Base-by-base conservation (phyloP, 1,140 invertebrate genomes). In the Octopus sinensis region DNA sequence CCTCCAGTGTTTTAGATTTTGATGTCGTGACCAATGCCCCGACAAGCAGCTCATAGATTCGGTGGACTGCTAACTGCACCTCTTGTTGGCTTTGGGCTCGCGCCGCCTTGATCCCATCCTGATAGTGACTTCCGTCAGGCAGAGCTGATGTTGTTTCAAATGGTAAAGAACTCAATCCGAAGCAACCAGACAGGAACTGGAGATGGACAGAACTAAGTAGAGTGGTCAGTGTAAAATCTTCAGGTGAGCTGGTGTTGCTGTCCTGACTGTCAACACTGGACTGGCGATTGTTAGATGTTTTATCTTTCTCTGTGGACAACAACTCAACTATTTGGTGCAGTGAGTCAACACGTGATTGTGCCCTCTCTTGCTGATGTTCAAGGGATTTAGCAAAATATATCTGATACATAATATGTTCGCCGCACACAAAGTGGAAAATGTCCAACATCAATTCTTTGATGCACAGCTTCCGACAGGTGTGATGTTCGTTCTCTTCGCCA, bases 181-280 rank as follows among this genome's bases (percentile, higher is more conserved):
- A 94, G 88, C 92, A 93, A 13, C 93, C 93, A 80, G 92, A 91
- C 53, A 94, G 86, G 4, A 94, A 88, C 87, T 93, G 92, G 56
- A 93, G 91, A 83, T 93, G 92, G 13, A 93, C 92, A 79, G 91
- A 90, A 78, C 86, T 87, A 1, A 91, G 82, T 79, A 91, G 82
- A 51, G 86, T 91, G 53, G 86, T 89, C 1, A 85, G 84, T 4
- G 87, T 82, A 30, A 79, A 79, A 52, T 76, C 82, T 9, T 84
- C 71, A 79, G 82, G 62, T 68, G 80, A 68, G 51, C 73, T 30
- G 9, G 76, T 82, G 76, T 81, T 84, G 53, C 62, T 80, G 53
- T 78, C 83, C 82, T 75, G 80, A 84, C 52, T 85, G 62, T 62
- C 76, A 6, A 73, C 17, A 73, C 68, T 73, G 7, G 68, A n/a